These are phyloP conservation scores for Eleginops maclovinus DNA, from an alignment of 2,113 vertebrate species.

Conservation along the genomic window DNA sequence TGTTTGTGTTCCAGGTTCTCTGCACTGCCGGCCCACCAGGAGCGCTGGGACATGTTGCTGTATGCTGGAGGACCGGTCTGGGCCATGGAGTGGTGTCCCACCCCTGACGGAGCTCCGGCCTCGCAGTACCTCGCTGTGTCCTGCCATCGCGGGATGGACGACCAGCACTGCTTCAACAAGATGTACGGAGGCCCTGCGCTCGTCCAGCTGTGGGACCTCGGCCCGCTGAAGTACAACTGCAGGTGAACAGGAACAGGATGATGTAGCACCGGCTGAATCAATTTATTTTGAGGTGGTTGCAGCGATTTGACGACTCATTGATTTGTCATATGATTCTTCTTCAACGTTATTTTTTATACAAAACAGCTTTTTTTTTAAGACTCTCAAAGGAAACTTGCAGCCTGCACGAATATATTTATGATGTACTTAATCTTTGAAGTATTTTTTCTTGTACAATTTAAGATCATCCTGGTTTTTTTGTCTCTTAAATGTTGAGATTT, in stretches of 20 bases:
- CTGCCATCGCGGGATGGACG: slow-evolving; percentile 91
- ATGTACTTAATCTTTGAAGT: too few relatives aligned
- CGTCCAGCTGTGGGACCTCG: slow-evolving; percentile 94
- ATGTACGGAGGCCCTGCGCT: slow-evolving; percentile 82
- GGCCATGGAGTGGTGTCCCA: slow-evolving; percentile 96
- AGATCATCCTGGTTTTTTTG: too few relatives aligned
- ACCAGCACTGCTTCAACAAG: slow-evolving; percentile 81
- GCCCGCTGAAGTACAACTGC: slow-evolving; percentile 82
- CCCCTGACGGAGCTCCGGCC: slow-evolving; percentile 84
- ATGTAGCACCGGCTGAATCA: too few relatives aligned
- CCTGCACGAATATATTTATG: too few relatives aligned
- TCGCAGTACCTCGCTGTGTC: slow-evolving; percentile 89
- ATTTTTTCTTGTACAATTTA: too few relatives aligned
- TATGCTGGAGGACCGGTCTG: slow-evolving; percentile 92
- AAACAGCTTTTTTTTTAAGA: too few relatives aligned
- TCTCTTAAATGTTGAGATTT: too few relatives aligned
- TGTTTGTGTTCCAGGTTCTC: slow-evolving; percentile 82
- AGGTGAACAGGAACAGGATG: slow-evolving; percentile 84
- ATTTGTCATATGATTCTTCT: too few relatives aligned
- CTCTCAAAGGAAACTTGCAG: too few relatives aligned
- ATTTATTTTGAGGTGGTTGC: neutral
- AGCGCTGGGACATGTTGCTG: slow-evolving; percentile 89
- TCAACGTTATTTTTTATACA: too few relatives aligned
- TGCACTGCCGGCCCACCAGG: slow-evolving; percentile 83
- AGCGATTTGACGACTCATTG: too few relatives aligned